Base-by-base conservation (phyloP, 2,113 vertebrate genomes). In the Ploceus nigricollis region DNA sequence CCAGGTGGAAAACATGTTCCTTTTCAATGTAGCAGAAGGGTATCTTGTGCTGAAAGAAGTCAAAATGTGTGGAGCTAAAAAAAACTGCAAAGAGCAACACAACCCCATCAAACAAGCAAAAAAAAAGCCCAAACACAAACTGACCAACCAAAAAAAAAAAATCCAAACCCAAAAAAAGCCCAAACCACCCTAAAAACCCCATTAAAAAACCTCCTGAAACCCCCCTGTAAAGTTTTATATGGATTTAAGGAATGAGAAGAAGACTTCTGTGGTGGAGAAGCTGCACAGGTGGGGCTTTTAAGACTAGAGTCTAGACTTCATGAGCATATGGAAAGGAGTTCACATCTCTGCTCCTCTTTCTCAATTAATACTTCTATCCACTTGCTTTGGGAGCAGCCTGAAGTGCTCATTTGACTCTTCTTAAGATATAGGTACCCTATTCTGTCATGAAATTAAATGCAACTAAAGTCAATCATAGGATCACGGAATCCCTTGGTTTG, bases 151-250 rank as follows among this genome's bases (percentile, higher is more conserved):
- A 25, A 17, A 48, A 24, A 21, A 21, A 40, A 7, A 54, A 20
- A 19, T 22, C 48, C 13, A 27, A 27, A 8, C 20, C 13, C 3
- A 25, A 24, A 61, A 42, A 31, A 23, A 48, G 15, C 18, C 18
- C 3, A 51, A 70, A 13, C 10, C 8, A 21, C 1, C 7, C 28
- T n/a, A 64, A 7, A 58, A 53, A 54, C 4, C 12, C 2, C 10
- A 7, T 31, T 10, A 13, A 15, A 35, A 66, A 17, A 7, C 0
- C 17, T 30, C 21, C 14, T 9, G 8, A 44, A 35, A 5, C 2
- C 4, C 10, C 2, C 11, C 7, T 6, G 21, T 42, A 39, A 86
- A 91, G 15, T 23, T 24, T 51, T 72, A 6, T 13, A 39, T 65
- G 9, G 6, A 60, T 51, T 82, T 44, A 30, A 44, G 37, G 24